Percentiles rank a stretch among this genome's conserved stretches.
Conservation (phyloP, 2,113 vertebrate species). For the Pomatostomus ruficeps region DNA sequence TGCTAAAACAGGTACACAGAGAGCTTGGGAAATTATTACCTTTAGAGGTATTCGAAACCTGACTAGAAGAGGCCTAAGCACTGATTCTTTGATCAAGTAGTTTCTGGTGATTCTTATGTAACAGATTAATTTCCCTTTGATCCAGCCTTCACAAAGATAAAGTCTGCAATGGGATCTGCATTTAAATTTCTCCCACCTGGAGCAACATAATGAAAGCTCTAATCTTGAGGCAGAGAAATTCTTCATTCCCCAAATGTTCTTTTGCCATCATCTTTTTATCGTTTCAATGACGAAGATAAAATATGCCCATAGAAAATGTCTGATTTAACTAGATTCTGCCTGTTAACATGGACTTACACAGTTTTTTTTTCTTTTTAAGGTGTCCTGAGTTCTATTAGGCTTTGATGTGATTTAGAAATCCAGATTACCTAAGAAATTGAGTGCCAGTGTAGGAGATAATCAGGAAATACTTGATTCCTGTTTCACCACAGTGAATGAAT, state of each 20-base stretch:
- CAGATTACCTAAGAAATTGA: constrained; percentile 53
- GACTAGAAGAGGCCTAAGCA: not conserved
- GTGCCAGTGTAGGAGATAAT: constrained; percentile 7
- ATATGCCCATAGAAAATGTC: not conserved
- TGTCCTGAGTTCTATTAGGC: constrained; percentile 25
- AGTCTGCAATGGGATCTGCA: not conserved
- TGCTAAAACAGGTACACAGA: not conserved
- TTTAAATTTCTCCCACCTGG: constrained; percentile 13
- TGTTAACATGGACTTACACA: constrained; percentile 19
- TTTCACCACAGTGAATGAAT: constrained; percentile 3
- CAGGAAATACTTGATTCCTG: constrained; percentile 36
- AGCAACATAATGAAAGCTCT: not conserved
- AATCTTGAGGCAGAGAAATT: not conserved
- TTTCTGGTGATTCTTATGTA: not conserved
- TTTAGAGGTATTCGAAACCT: not conserved
- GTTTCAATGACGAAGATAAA: constrained; percentile 43
- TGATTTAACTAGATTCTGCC: constrained; percentile 45
- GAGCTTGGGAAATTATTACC: not conserved
- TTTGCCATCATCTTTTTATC: constrained; percentile 33
- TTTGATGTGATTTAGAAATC: constrained; percentile 55
- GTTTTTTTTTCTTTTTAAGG: constrained; percentile 28
- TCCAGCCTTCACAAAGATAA: not conserved
- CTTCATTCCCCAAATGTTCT: not conserved
- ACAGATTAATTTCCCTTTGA: constrained; percentile 21
- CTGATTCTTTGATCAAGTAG: not conserved